Conservation (phyloP, 2,797 vertebrate species). For the Hapalemur alaotrensis region DNA sequence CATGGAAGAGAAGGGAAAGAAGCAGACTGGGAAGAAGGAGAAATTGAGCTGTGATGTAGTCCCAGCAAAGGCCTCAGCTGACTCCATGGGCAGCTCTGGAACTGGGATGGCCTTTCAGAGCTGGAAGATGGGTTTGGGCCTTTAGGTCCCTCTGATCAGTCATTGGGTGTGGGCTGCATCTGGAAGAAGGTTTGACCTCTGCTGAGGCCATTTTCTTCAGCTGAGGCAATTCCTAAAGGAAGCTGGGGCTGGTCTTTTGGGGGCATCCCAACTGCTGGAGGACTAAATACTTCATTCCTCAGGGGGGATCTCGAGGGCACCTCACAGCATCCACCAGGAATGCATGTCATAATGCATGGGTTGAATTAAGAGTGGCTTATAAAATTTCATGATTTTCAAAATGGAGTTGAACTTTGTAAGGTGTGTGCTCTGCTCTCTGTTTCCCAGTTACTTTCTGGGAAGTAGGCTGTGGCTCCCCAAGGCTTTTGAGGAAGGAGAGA, state of each 20-base stretch:
- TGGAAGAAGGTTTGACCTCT: neutral
- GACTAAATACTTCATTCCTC: neutral
- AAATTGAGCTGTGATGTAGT: accelerated
- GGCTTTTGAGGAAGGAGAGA: neutral
- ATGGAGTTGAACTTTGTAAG: neutral
- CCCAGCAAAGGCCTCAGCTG: neutral
- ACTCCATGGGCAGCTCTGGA: neutral
- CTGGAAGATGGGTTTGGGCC: neutral
- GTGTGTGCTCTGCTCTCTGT: neutral
- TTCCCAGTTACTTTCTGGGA: neutral
- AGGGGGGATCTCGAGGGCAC: too few relatives aligned
- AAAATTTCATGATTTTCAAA: neutral
- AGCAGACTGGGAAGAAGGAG: neutral
- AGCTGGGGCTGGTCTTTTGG: neutral
- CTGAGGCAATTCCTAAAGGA: neutral
- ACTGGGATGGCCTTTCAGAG: neutral
- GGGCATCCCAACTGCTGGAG: neutral
- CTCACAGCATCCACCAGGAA: neutral
- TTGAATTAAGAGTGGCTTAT: neutral
- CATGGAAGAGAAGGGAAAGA: neutral
- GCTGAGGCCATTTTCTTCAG: neutral
- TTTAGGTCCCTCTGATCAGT: accelerated
- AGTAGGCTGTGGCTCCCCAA: neutral
- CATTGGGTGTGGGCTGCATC: accelerated
- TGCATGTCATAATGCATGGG: neutral